A percentile compares a stretch with the other conserved stretches of the same genome.
phyloP scores from a whole-genome alignment of 2,113 vertebrate species.

The Pterocles orientalis region DNA sequence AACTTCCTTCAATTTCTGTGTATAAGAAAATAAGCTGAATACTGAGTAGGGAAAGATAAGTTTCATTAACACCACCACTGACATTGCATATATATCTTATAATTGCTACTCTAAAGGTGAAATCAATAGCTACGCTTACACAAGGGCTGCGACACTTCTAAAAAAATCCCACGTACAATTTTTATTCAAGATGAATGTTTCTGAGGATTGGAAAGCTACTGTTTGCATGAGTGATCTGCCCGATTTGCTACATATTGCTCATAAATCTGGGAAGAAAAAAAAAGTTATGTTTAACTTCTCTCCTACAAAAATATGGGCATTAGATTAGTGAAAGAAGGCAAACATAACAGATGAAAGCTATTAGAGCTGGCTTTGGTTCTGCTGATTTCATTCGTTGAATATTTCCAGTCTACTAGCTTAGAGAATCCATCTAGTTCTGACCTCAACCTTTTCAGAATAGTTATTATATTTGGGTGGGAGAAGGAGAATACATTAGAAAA shows the following conservation, averaged over 20 bases:
- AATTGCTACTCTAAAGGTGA: conserved; percentile 52
- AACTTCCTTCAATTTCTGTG: neutral
- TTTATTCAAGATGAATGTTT: conserved; percentile 61
- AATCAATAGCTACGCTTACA: conserved; percentile 64
- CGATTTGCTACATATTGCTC: conserved; percentile 63
- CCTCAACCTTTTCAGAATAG: conserved; percentile 36
- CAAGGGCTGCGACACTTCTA: conserved; percentile 6
- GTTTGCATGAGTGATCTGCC: conserved; percentile 71
- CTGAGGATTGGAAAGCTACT: conserved; percentile 63
- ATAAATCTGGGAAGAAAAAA: conserved; percentile 55
- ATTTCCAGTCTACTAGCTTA: conserved; percentile 38
- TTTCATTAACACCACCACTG: conserved; percentile 39
- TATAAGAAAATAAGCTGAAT: neutral
- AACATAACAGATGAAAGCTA: conserved; percentile 32
- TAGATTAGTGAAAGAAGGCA: conserved; percentile 24
- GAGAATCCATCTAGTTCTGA: conserved; percentile 43
- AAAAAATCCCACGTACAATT: neutral
- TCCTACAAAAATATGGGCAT: conserved; percentile 43
- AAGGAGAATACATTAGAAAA: neutral
- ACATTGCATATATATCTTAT: conserved; percentile 21
- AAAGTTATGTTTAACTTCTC: conserved; percentile 57
- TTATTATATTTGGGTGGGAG: conserved; percentile 14
- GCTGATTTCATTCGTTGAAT: neutral
- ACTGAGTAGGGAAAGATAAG: conserved; percentile 5
- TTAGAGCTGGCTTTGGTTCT: conserved; percentile 21